A percentile compares a stretch with the other conserved stretches of the same genome.
phyloP scores from a whole-genome alignment of 2,888 invertebrate genomes.

The Tenthredo mesomela region DNA sequence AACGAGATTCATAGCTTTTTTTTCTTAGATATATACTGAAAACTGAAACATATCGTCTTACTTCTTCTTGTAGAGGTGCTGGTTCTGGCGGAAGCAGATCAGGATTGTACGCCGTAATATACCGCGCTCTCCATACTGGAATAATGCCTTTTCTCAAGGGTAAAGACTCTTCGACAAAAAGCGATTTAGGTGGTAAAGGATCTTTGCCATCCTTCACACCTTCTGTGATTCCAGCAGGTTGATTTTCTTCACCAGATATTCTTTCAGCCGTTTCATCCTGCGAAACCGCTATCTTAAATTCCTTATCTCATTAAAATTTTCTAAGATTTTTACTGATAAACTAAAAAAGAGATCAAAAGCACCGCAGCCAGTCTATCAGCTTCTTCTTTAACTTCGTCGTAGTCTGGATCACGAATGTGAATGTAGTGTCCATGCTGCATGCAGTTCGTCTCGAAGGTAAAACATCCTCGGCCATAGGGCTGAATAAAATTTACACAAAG shows the following conservation, averaged over 20 bases:
- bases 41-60: slow-evolving; percentile 55
- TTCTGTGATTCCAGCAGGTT: slow-evolving; percentile 20
- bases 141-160: slow-evolving; percentile 70
- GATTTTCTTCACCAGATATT: slow-evolving; percentile 55
- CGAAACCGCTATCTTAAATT: background rate
- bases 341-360: background rate
- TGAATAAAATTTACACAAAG: slow-evolving; percentile 56
- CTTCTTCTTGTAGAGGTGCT: slow-evolving; percentile 80
- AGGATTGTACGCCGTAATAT: slow-evolving; percentile 84
- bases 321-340: background rate
- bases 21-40: background rate
- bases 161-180: slow-evolving; percentile 65
- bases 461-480: slow-evolving; percentile 88
- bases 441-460: slow-evolving; percentile 87
- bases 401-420: slow-evolving; percentile 81
- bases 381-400: slow-evolving; percentile 77
- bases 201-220: slow-evolving; percentile 52
- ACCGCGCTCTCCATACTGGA: slow-evolving; percentile 85
- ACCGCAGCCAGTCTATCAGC: slow-evolving; percentile 62
- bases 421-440: slow-evolving; percentile 88
- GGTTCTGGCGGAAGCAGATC: slow-evolving; percentile 87
- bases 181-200: background rate
- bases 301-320: background rate
- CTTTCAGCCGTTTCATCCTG: slow-evolving; percentile 78
- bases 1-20: background rate